Base-by-base conservation (phyloP, 2,888 invertebrate genomes). In the Limnephilus auricula region DNA sequence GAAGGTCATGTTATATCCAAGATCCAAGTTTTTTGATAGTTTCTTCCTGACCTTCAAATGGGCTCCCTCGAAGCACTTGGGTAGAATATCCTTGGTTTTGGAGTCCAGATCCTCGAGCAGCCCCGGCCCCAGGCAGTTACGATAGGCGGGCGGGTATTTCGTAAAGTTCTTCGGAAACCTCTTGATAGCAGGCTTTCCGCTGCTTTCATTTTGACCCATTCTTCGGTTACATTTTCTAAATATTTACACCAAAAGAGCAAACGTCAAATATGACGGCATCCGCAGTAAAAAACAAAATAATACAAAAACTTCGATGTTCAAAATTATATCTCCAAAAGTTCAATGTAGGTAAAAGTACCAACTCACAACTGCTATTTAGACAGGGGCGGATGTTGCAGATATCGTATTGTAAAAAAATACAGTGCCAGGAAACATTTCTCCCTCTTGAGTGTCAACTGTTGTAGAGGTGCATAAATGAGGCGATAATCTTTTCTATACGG, bases 61-160 rank as follows among this genome's bases (percentile, higher is more conserved):
- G 30, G 94, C 95, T 37, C 96, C 96, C 94, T 96, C 96, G 92
- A 96, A 96, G 93, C 96, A 96, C 93, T 95, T 96, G 65, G 95
- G 96, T 92, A 95, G 79, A 32, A 89, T 65, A 13, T 90, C 92
- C 32, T 34, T 37, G 25, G 90, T 78, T 13, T 79, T 32, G 25
- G 31, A 34, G 45, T 50, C 85, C 30, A 92, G 40, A 6, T 92
- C 90, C 79, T 90, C 89, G 50, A 90, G 18, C 25, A 92, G 86
- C 15, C 90, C 89, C 30, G 92, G 92, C 2, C 92, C 92, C 25
- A 83, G 90, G 65, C 92, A 92, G 31, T 85, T 37, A 25, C 34
- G 32, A 18, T 65, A 79, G 31, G 89, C 50, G 10, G 92, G 90
- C 15, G 89, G 89, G 45, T 30, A 79, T 40, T 37, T 45, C 6